A percentile compares a stretch with the other conserved stretches of the same genome.
phyloP scores from a whole-genome alignment of 2,113 vertebrate genomes.

The Vulpes vulpes region DNA sequence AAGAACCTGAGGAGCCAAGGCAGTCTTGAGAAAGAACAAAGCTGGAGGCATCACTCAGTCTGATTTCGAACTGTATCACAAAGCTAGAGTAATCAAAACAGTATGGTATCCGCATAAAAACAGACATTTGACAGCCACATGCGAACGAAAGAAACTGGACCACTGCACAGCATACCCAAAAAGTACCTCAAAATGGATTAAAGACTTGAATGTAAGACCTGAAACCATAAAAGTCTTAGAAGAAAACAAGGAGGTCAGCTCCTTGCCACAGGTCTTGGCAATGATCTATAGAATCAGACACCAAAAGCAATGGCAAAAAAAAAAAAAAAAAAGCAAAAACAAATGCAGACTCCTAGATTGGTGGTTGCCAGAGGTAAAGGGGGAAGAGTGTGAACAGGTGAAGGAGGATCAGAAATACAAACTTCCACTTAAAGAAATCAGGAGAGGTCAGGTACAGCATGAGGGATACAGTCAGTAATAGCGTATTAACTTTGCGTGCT shows the following conservation, averaged over 20 bases:
- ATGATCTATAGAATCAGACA: not conserved
- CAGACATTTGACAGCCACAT: not conserved
- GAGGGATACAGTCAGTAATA: not conserved
- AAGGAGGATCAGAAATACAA: not conserved
- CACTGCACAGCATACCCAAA: not conserved
- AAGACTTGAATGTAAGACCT: not conserved
- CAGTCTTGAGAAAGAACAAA: not conserved
- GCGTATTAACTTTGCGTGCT: not conserved
- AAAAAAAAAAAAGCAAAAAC: not conserved
- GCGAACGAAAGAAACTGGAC: not conserved
- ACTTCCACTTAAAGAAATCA: not conserved
- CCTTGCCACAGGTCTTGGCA: not conserved
- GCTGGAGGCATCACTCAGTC: not conserved
- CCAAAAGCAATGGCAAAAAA: not conserved
- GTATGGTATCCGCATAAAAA: not conserved
- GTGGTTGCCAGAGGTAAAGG: not conserved
- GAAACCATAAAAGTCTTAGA: not conserved
- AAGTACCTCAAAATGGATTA: not conserved
- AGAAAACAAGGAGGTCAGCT: not conserved
- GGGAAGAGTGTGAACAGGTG: not conserved
- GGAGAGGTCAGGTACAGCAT: not conserved
- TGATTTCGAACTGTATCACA: not conserved
- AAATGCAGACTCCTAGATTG: not conserved
- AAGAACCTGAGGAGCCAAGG: not conserved
- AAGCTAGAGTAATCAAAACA: not conserved